Evolutionary conservation across 2,888 invertebrate species (phyloP).

Genomic region (Pyrochroa serraticornis): DNA sequence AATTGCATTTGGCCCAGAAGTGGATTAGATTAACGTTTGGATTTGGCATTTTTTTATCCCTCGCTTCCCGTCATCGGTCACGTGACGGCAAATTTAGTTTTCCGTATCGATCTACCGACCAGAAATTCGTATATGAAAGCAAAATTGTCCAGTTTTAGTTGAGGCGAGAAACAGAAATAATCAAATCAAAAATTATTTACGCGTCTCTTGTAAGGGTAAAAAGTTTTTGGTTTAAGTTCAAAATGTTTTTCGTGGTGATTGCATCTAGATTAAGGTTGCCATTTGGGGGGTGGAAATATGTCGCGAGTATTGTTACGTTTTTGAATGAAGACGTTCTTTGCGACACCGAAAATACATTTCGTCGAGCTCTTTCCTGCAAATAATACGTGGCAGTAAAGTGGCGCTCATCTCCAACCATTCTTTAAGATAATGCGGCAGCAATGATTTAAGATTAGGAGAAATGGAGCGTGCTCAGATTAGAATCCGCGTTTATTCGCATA

Average conservation of each 20-base stretch:
- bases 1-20: slow-evolving; percentile 55
- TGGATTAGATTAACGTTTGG: slow-evolving; percentile 51
- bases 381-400: slow-evolving; percentile 34
- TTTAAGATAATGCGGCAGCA: slow-evolving; percentile 45
- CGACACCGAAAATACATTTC: slow-evolving; percentile 45
- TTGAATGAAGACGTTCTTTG: slow-evolving; percentile 40
- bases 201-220: background rate
- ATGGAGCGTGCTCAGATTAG: slow-evolving; percentile 54
- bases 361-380: slow-evolving; percentile 35
- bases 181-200: background rate
- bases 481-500: slow-evolving; percentile 39
- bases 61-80: slow-evolving; percentile 28
- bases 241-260: slow-evolving; percentile 33
- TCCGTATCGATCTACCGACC: slow-evolving; percentile 10
- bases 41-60: slow-evolving; percentile 42
- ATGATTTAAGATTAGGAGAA: slow-evolving; percentile 54
- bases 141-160: no score
- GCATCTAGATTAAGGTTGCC: slow-evolving; percentile 41
- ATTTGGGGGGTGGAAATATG: slow-evolving; percentile 45
- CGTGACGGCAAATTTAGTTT: slow-evolving; percentile 5
- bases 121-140: slow-evolving; percentile 39
- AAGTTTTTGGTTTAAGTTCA: background rate
- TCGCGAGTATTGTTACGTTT: slow-evolving; percentile 44
- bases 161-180: background rate
- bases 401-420: slow-evolving; percentile 39